phyloP scores from a whole-genome alignment of 1,140 invertebrate genomes.

The Agrilus planipennis region DNA sequence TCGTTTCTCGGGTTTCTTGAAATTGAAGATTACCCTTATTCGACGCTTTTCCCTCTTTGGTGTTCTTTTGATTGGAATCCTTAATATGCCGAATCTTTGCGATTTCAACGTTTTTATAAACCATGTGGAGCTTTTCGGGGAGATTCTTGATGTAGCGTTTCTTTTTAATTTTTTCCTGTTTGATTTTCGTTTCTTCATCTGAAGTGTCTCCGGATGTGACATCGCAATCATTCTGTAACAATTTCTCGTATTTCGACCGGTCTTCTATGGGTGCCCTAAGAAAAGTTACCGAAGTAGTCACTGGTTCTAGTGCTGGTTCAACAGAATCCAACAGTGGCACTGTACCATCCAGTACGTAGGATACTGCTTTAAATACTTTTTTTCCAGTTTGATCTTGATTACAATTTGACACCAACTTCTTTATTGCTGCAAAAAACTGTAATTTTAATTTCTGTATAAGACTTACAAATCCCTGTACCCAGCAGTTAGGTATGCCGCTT shows the following conservation, averaged over 20 bases:
- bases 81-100: conserved; percentile 12
- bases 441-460: too few relatives aligned
- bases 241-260: conserved; percentile 67
- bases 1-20: conserved; percentile 21
- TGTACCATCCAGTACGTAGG: conserved; percentile 26
- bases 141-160: conserved; percentile 24
- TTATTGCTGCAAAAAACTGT: too few relatives aligned
- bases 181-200: conserved; percentile 36
- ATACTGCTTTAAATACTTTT: too few relatives aligned
- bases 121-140: conserved; percentile 33
- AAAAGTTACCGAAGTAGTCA: conserved; percentile 41
- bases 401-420: too few relatives aligned
- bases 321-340: conserved; percentile 19
- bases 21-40: conserved; percentile 22
- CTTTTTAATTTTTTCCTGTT: conserved; percentile 23
- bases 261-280: conserved; percentile 55
- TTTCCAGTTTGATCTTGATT: too few relatives aligned
- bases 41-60: conserved; percentile 27
- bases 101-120: conserved; percentile 17
- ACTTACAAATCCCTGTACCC: too few relatives aligned
- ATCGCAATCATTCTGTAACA: conserved; percentile 46
- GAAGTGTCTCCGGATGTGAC: conserved; percentile 46
- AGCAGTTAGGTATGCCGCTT: too few relatives aligned
- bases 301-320: conserved; percentile 22
- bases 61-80: conserved; percentile 27